Evolutionary conservation across 2,113 vertebrate genomes (phyloP), one percentile per base, ranked within the genome.

Genomic region (Chloebia gouldiae): DNA sequence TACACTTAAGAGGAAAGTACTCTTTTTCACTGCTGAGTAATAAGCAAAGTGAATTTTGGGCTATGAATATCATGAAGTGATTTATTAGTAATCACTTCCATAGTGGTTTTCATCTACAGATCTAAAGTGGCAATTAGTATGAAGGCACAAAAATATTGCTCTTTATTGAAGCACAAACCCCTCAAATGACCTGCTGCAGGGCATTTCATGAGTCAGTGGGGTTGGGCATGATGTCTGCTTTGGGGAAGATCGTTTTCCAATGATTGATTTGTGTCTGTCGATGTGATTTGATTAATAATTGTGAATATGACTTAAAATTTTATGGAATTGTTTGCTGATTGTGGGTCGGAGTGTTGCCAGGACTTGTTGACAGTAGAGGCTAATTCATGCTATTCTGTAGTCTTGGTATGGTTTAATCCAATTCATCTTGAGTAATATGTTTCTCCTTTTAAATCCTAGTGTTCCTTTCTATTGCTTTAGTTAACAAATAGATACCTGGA

Each of bases 61-160:
- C 56, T 68, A 13, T 70, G 71, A 92, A 37, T 88, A 88, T 81
- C 60, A 68, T 31, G 21, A 70, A 68, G 39, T 73, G 86, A 84
- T 92, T 92, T 96, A 92, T 93, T 88, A 82, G 42, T 86, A 90
- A 93, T 92, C 73, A 56, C 66, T 85, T 96, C 37, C 44, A 51
- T 69, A 72, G 33, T 50, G 45, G 63, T 91, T 95, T 69, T 89
- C 83, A 91, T 91, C 83, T 92, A 59, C 61, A 86, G 49, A 93
- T 93, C 80, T 87, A 90, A 88, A 96, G 76, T 90, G 59, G 79
- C 69, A 95, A 95, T 97, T 96, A 95, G 79, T 61, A 90, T 82
- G 57, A 86, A 91, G 83, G 15, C 9, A n/a, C 68, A 61, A 92
- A 96, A 90, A 59, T 76, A 78, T 30, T 80, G 42, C 78, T 86